Evolutionary conservation across 2,888 invertebrate species (phyloP).

Genomic region (Trisateles emortualis): DNA sequence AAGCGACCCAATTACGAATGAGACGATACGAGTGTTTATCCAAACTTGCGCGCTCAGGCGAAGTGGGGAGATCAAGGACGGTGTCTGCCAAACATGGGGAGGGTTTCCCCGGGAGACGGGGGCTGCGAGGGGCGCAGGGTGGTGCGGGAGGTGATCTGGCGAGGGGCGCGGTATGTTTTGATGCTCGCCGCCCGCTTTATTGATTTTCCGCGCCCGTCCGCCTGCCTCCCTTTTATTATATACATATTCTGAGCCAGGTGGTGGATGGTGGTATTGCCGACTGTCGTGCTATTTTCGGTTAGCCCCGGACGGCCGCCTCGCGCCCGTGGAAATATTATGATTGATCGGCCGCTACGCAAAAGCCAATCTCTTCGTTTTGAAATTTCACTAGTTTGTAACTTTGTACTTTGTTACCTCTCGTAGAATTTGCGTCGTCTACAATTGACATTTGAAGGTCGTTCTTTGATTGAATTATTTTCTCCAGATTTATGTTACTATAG

Average conservation of each 20-base stretch:
- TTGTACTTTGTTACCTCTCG: constrained; percentile 12
- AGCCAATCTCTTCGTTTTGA: constrained; percentile 56
- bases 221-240: constrained; percentile 77
- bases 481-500: constrained; percentile 8
- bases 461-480: constrained; percentile 1
- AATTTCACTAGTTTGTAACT: constrained; percentile 47
- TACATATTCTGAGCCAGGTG: constrained; percentile 70
- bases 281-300: constrained; percentile 81
- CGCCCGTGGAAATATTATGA: constrained; percentile 68
- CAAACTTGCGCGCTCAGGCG: constrained; percentile 79
- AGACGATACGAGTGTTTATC: constrained; percentile 83
- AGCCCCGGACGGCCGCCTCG: constrained; percentile 62
- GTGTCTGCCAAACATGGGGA: constrained; percentile 85
- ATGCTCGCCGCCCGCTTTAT: constrained; percentile 83
- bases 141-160: constrained; percentile 57
- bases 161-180: constrained; percentile 79
- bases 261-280: constrained; percentile 65
- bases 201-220: constrained; percentile 79
- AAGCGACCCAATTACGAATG: constrained; percentile 82
- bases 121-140: constrained; percentile 39
- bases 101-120: constrained; percentile 84
- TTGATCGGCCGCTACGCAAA: constrained; percentile 66
- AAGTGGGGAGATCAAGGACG: constrained; percentile 85
- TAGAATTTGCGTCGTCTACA: constrained; percentile 14
- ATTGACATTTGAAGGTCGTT: constrained; percentile 40